Conservation (phyloP, 2,113 vertebrate genomes). For the Anseranas semipalmata region DNA sequence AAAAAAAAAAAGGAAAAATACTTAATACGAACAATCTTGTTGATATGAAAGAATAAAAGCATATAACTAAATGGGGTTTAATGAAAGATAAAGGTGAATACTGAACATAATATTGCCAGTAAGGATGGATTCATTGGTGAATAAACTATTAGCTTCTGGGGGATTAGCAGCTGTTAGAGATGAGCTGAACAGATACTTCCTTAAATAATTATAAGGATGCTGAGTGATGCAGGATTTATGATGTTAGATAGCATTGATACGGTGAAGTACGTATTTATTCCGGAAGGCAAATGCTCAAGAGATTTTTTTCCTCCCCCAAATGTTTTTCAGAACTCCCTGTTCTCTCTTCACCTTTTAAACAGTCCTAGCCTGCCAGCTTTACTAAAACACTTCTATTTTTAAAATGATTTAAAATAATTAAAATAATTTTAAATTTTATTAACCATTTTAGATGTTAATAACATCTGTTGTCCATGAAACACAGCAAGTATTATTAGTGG, state of each 20-base stretch:
- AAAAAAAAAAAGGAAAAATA: not conserved
- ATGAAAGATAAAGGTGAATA: not conserved
- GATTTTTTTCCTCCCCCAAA: not conserved
- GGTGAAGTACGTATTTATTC: not conserved
- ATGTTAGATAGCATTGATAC: not conserved
- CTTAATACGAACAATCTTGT: not conserved
- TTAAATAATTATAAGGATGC: constrained; percentile 3
- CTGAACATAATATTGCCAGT: not conserved
- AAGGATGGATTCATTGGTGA: not conserved
- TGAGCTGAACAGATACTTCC: not conserved
- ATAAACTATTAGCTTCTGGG: not conserved
- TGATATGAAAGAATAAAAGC: not conserved
- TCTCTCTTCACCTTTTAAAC: not conserved
- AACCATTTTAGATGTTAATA: not conserved
- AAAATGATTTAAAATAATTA: too few species aligned
- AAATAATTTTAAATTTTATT: constrained; percentile 12
- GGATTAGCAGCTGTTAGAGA: not conserved
- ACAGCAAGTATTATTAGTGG: not conserved
- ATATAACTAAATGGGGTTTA: not conserved
- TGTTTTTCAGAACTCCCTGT: constrained; percentile 25
- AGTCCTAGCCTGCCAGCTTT: not conserved
- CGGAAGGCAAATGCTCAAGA: not conserved
- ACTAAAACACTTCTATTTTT: not conserved
- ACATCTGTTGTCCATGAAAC: not conserved
- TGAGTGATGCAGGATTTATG: not conserved